These are phyloP conservation scores for Neosilurus hyrtlii DNA, from an alignment of 2,797 vertebrate species.

Conservation along the genomic window DNA sequence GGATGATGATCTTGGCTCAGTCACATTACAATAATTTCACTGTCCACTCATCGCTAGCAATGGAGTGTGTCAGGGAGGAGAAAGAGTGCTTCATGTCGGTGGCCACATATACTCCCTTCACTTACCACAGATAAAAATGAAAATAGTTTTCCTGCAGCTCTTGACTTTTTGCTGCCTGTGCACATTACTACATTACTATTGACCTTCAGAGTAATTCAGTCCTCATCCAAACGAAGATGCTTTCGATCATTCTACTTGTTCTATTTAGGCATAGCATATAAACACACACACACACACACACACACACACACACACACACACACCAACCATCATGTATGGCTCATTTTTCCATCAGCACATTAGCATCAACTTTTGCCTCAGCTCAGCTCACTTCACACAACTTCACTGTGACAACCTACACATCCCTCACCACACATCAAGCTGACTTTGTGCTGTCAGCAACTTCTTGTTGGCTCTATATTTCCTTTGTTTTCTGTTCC, in stretches of 20 bases:
- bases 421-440: slow-evolving; percentile 21
- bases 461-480: slow-evolving; percentile 27
- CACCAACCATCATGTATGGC: too few species aligned
- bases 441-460: slow-evolving; percentile 25
- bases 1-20: slow-evolving; percentile 68
- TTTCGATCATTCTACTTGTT: slow-evolving; percentile 10
- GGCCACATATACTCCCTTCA: slow-evolving; percentile 7
- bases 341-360: background rate
- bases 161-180: slow-evolving; percentile 16
- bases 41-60: slow-evolving; percentile 9
- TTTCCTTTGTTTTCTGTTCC: background rate
- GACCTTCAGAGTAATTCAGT: slow-evolving; percentile 38
- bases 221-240: background rate
- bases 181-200: slow-evolving; percentile 19
- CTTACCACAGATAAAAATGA: slow-evolving; percentile 13
- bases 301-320: slow-evolving; percentile 2
- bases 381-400: slow-evolving; percentile 16
- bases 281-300: background rate
- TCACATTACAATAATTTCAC: slow-evolving; percentile 69
- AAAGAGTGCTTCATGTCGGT: slow-evolving; percentile 9
- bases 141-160: slow-evolving; percentile 22
- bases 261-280: background rate
- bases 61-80: slow-evolving; percentile 14
- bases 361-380: slow-evolving; percentile 15
- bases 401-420: slow-evolving; percentile 9